Percentiles rank a stretch among this genome's conserved stretches.
Conservation (phyloP, 2,113 vertebrate species). For the Zapornia atra region DNA sequence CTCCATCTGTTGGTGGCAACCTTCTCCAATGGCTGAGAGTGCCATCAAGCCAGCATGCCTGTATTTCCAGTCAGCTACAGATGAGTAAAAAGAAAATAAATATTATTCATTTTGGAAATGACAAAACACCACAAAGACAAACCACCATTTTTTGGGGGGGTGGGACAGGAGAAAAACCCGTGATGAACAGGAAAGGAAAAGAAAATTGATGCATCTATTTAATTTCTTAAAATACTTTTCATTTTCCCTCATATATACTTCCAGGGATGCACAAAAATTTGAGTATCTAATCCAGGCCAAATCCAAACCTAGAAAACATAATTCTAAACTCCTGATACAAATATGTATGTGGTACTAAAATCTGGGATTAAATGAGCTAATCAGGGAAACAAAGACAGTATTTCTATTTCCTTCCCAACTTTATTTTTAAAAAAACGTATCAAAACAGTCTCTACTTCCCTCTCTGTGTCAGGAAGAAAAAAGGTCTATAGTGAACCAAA, state of each 20-base stretch:
- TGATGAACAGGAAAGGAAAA: neutral
- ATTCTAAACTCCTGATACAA: neutral
- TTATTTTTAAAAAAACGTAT: neutral
- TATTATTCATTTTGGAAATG: neutral
- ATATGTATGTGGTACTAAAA: neutral
- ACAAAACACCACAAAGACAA: neutral
- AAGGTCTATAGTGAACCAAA: neutral
- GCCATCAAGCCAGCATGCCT: constrained; percentile 97
- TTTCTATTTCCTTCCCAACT: neutral
- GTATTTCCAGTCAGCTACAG: constrained; percentile 94
- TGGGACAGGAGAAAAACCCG: neutral
- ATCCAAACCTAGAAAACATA: neutral
- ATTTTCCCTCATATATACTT: neutral
- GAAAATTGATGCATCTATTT: neutral
- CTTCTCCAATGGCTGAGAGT: constrained; percentile 95
- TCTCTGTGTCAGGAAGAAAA: neutral
- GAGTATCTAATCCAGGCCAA: neutral
- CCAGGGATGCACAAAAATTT: neutral
- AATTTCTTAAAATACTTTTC: neutral
- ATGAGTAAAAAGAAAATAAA: neutral
- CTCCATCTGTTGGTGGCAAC: constrained; percentile 99
- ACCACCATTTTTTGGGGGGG: neutral
- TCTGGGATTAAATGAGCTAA: neutral
- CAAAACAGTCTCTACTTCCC: neutral
- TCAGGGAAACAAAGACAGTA: neutral